Percentiles rank a stretch among this genome's conserved stretches.
phyloP scores from a whole-genome alignment of 1,140 invertebrate genomes.

The Cyclina sinensis region DNA sequence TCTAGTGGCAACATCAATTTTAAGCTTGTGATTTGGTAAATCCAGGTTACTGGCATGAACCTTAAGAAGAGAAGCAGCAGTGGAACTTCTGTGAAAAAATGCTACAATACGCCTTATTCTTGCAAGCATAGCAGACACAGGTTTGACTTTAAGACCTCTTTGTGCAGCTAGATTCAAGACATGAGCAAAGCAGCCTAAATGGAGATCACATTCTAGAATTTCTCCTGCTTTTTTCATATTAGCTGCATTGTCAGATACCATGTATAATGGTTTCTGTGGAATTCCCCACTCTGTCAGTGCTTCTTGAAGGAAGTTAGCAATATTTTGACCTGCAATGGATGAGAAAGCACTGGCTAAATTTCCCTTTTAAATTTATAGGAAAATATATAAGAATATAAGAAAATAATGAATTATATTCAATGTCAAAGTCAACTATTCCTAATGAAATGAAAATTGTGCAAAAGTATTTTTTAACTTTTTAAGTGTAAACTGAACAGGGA shows the following conservation, averaged over 20 bases:
- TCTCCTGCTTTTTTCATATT: conserved; percentile 59
- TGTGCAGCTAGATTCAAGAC: conserved; percentile 64
- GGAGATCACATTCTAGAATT: conserved; percentile 26
- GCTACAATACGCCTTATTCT: conserved; percentile 30
- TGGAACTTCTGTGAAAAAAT: conserved; percentile 57
- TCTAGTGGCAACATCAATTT: conserved; percentile 71
- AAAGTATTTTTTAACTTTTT: too few species aligned
- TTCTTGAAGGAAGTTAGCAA: conserved; percentile 45
- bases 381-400: too few species aligned
- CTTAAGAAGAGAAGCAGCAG: conserved; percentile 54
- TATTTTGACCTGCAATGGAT: conserved; percentile 36
- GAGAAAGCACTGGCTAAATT: neutral
- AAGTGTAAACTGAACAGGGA: neutral
- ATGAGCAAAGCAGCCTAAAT: conserved; percentile 65
- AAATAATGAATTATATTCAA: too few species aligned
- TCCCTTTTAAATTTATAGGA: neutral
- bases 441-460: too few species aligned
- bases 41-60: conserved; percentile 50
- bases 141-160: conserved; percentile 44
- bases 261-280: neutral
- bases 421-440: too few species aligned
- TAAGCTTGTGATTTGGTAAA: conserved; percentile 67
- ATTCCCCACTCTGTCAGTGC: conserved; percentile 56
- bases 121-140: neutral
- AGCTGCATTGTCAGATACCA: conserved; percentile 65